Base-by-base conservation (phyloP, 2,113 vertebrate species). In the Chlorodrepanis virens region DNA sequence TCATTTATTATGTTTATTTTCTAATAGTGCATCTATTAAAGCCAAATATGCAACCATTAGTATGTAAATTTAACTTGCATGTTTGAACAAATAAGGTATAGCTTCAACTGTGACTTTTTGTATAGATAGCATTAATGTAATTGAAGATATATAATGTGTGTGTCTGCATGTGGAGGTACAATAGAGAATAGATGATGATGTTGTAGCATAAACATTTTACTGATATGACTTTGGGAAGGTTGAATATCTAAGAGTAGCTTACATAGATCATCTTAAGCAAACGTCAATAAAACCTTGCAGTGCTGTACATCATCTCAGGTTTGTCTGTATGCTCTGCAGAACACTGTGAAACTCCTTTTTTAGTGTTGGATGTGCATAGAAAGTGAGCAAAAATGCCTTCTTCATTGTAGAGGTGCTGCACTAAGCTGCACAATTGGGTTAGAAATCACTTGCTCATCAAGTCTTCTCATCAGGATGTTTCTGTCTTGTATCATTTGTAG, bases 1-100 rank as follows among this genome's bases (percentile, higher is more conserved):
- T 96, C 93, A 97, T 97, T 96, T 96, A 69, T 98, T 97, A 92
- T 77, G 79, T 81, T 98, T 97, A 85, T 88, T 95, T 98, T 93
- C 91, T 92, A 87, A 89, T 78, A 90, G 72, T 70, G 39, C 80
- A 87, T 95, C 95, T 97, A 72, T 97, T 97, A 97, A 96, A 96
- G 87, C 76, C 93, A 97, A 94, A 96, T 95, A 83, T 6, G 27
- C 72, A 95, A 39, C 93, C 71, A 91, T 97, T 97, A 97, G 91
- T 92, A 95, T 95, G 95, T 88, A 97, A 97, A 97, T 96, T 97
- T 96, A 97, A 96, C 95, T 95, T 91, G 65, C 64, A 93, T 93
- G 23, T 94, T 94, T 94, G 77, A 96, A 94, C 64, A 95, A 95
- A 96, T 92, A 94, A 97, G 67, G 56, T 95, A 75, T 80, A 93